Conservation (phyloP, 92 coral and sea anemone genomes). For the Siderastrea siderea region DNA sequence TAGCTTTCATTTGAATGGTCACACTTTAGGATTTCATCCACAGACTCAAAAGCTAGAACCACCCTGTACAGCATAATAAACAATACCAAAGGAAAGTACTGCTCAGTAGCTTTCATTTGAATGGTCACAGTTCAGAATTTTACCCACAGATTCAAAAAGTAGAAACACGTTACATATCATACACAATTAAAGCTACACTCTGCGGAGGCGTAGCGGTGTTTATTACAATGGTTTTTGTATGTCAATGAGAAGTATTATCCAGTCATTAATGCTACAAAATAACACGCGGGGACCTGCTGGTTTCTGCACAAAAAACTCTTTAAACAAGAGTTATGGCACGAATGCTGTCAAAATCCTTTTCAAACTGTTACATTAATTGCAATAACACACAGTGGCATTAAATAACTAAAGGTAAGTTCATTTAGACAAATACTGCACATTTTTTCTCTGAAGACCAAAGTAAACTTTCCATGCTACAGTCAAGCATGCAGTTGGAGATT, state of each 20-base stretch:
- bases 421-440: neutral
- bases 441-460: neutral
- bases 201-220: no score
- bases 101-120: no score
- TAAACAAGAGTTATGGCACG: constrained; percentile 12
- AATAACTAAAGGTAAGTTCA: no score
- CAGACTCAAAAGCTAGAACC: no score
- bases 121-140: no score
- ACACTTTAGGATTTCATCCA: no score
- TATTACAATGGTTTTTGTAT: neutral
- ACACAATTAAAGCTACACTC: neutral
- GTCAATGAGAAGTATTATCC: neutral
- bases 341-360: constrained; percentile 15
- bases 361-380: neutral
- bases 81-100: no score
- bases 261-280: neutral
- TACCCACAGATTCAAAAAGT: no score
- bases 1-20: no score
- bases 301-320: constrained; percentile 9
- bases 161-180: neutral
- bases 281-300: constrained; percentile 1
- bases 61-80: no score
- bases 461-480: neutral
- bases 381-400: neutral
- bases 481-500: no score